Base-by-base conservation (phyloP, 1,140 invertebrate species). In the Coelopa frigida region DNA sequence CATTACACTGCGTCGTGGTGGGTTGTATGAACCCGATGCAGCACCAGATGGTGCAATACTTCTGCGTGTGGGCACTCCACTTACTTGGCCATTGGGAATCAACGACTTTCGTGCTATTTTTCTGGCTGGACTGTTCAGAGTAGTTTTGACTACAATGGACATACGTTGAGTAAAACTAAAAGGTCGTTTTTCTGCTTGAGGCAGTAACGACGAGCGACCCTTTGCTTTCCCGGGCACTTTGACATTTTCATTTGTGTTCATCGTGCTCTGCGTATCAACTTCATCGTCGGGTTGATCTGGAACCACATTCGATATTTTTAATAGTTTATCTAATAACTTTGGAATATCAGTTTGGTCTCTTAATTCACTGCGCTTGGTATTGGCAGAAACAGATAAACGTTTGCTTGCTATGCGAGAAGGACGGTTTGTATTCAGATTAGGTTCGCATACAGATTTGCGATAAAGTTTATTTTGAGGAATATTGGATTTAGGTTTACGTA, bases 131-230 rank as follows among this genome's bases (percentile, higher is more conserved):
- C 59, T 62, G 15, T 66, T 66, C 1, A 66, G 44, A 4, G 62
- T 66, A 10, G 62, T 66, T 42, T 66, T 66, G 0, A 66, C 62
- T 10, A 66, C 55, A 1, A 66, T 52, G 1, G 62, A 66, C 62
- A 65, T 66, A 29, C 62, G 62, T 18, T 62, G 58, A 15, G 59
- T 61, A n/a, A 58, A 55, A 6, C 50, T 45, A 17, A 52, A 50
- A 12, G 45, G 44, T 22, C 58, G 49, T 11, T 46, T 54, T 18
- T 56, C 54, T 4, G 17, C 46, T 21, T 33, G 27, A 0, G 31
- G 62, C 33, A 65, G 20, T 11, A 46, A 44, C 2, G 62, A 66
- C 3, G 23, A 22, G 11, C 49, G 46, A 51, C 56, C 0, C 56
- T 53, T 32, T 49, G 46, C 6, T 18, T 44, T 39, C 31, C 27